phyloP scores from a whole-genome alignment of 2,113 vertebrate genomes.

The Octodon degus region DNA sequence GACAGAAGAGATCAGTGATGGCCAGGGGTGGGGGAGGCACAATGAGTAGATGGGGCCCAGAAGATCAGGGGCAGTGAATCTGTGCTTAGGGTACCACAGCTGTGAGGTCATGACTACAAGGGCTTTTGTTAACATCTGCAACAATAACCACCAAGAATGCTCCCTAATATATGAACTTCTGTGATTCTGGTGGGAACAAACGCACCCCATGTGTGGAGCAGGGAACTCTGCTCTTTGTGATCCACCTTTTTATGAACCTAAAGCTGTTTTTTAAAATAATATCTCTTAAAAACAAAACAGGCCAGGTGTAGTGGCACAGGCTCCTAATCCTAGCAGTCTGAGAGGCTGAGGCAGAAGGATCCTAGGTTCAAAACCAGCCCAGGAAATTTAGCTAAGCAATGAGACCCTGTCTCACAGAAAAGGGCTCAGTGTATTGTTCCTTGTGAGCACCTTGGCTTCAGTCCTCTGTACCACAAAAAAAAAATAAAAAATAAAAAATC shows the following conservation, averaged over 20 bases:
- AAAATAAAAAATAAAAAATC: neutral
- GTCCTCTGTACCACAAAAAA: neutral
- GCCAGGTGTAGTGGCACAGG: neutral
- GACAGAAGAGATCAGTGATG: neutral
- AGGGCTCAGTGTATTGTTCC: neutral
- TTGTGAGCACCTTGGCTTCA: neutral
- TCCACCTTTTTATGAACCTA: neutral
- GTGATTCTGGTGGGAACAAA: neutral
- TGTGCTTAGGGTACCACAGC: accelerated
- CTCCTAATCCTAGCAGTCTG: neutral
- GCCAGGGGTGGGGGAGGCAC: neutral
- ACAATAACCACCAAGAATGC: neutral
- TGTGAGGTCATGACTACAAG: neutral
- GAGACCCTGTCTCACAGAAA: neutral
- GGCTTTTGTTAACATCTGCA: neutral
- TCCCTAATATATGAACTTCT: neutral
- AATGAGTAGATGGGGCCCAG: accelerated
- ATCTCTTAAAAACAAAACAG: neutral
- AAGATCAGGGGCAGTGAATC: neutral
- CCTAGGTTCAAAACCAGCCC: neutral
- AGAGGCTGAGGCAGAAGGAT: neutral
- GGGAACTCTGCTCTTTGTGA: neutral
- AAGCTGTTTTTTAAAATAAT: neutral
- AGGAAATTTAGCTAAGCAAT: neutral
- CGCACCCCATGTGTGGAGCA: accelerated